Percentiles rank a stretch among this genome's conserved stretches.
Conservation (phyloP, 2,797 vertebrate species). For the Gymnoscopelus microlampas region DNA sequence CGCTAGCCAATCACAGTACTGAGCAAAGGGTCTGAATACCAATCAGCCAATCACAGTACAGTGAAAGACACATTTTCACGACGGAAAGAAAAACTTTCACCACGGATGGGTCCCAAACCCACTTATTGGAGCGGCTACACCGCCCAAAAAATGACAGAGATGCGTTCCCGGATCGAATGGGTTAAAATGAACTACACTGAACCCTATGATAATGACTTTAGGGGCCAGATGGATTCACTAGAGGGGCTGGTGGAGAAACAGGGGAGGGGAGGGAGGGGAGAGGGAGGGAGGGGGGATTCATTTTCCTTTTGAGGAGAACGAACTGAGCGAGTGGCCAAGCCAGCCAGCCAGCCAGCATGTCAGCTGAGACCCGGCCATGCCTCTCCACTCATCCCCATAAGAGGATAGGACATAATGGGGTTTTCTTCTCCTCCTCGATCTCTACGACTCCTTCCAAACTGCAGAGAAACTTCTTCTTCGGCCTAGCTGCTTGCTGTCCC, state of each 20-base stretch:
- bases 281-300: neutral
- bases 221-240: conserved; percentile 33
- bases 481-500: conserved; percentile 47
- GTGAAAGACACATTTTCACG: too few species aligned
- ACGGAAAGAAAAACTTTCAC: too few species aligned
- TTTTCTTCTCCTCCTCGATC: conserved; percentile 69
- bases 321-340: conserved; percentile 57
- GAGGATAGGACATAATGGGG: conserved; percentile 78
- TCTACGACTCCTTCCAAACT: conserved; percentile 58
- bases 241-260: conserved; percentile 33
- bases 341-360: conserved; percentile 45
- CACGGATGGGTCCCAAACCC: too few species aligned
- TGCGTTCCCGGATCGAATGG: too few species aligned
- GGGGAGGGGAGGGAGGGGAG: conserved; percentile 27
- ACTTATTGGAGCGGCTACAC: too few species aligned
- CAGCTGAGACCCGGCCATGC: conserved; percentile 62
- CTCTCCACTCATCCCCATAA: conserved; percentile 71
- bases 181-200: conserved; percentile 50
- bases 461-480: conserved; percentile 62
- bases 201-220: conserved; percentile 43
- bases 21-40: too few species aligned
- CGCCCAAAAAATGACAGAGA: too few species aligned
- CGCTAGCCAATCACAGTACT: too few species aligned
- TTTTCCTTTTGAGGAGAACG: conserved; percentile 43
- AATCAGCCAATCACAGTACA: too few species aligned